phyloP scores from a whole-genome alignment of 1,140 invertebrate species.

The Lepidurus couesii region DNA sequence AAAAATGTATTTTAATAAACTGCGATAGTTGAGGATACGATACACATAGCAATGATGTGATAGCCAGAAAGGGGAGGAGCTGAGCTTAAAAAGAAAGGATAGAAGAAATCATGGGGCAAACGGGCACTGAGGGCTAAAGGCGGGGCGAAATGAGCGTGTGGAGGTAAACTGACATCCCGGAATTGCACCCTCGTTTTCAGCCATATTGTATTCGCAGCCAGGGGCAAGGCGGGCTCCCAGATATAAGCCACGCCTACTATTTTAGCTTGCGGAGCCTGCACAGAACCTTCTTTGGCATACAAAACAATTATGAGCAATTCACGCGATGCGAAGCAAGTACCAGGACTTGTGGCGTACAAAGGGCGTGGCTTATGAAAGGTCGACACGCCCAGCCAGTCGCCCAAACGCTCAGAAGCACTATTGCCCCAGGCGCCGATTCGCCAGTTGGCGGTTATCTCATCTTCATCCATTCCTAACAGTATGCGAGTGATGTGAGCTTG shows the following conservation, averaged over 20 bases:
- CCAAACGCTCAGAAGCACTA: not conserved
- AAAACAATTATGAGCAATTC: not conserved
- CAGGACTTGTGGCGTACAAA: not conserved
- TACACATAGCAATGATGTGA: not conserved
- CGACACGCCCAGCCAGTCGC: not conserved
- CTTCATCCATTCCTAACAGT: slow-evolving; percentile 2
- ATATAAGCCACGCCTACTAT: slow-evolving; percentile 26
- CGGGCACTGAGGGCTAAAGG: slow-evolving; percentile 34
- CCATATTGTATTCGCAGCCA: not conserved
- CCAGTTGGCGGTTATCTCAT: not conserved
- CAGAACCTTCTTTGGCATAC: slow-evolving; percentile 25
- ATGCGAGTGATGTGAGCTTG: not conserved
- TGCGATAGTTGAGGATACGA: not conserved
- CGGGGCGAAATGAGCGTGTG: slow-evolving; percentile 12
- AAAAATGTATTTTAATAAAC: too few species aligned
- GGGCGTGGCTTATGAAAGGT: not conserved
- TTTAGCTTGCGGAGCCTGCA: slow-evolving; percentile 30
- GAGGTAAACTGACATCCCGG: not conserved
- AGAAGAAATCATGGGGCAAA: slow-evolving; percentile 65
- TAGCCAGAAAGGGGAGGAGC: not conserved
- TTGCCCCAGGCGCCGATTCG: not conserved
- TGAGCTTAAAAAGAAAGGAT: slow-evolving; percentile 52
- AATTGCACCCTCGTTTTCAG: slow-evolving; percentile 35
- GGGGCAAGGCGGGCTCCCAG: not conserved
- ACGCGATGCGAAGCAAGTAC: not conserved